Base-by-base conservation (phyloP, 2,888 invertebrate genomes). In the Dryococelus australis region DNA sequence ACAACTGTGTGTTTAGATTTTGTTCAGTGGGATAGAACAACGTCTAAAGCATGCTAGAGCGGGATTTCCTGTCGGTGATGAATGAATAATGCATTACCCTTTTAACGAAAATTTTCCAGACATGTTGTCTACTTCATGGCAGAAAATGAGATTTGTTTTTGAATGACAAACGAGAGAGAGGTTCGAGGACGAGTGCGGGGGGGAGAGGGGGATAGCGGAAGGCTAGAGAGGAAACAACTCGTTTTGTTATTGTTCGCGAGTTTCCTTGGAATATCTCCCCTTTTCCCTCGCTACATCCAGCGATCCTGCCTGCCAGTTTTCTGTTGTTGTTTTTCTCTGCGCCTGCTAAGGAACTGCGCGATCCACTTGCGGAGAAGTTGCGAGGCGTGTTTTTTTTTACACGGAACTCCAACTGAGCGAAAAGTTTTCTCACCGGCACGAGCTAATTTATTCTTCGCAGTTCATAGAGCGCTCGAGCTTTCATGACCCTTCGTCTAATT, bases 201-300 rank as follows among this genome's bases (percentile, higher is more conserved):
- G 24, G 65, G 65, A 24, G 65, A 16, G 24, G 65, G 65, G 65
- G n/a, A 20, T 65, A 24, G 8, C n/a, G 65, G 65, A 24, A 65
- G 65, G 24, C 65, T 65, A 65, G 65, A 24, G 24, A 65, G 65
- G 65, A 65, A 65, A n/a, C 65, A 65, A 65, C 65, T 65, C 65
- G 65, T 65, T 65, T 65, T 65, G 65, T 65, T 65, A 65, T 65
- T 65, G 65, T 65, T 65, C 65, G 65, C 65, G n/a, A 65, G 65
- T 65, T 65, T n/a, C 65, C 24, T 4, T 16, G 24, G 10, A 65
- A 65, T 65, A 8, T 65, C 65, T n/a, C 65, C 10, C n/a, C n/a
- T 24, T 16, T 16, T 65, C 4, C n/a, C 65, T 1, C 65, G 4
- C n/a, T 0, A 9, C 65, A 8, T 65, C 24, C 24, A n/a, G 65